Conservation (phyloP, 2,888 invertebrate species). For the Cephus sareptanus region DNA sequence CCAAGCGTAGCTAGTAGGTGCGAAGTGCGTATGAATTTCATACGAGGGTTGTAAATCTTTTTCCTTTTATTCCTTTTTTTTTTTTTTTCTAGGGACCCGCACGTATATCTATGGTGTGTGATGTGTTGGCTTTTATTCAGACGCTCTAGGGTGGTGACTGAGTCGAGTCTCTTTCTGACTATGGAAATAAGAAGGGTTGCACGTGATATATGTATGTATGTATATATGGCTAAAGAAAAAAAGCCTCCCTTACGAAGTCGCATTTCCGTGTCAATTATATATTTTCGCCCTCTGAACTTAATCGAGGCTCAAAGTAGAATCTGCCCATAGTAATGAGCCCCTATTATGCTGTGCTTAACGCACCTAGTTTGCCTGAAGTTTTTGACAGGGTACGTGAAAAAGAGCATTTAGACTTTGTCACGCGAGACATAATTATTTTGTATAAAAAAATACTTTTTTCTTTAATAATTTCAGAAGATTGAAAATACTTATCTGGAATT, state of each 20-base stretch:
- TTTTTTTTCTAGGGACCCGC: constrained; percentile 21
- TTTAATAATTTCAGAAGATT: neutral
- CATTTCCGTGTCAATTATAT: constrained; percentile 43
- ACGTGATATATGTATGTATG: neutral
- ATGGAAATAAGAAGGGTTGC: constrained; percentile 49
- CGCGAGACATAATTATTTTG: neutral
- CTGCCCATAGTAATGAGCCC: constrained; percentile 46
- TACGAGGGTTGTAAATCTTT: constrained; percentile 52
- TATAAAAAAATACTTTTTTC: neutral
- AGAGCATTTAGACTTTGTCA: neutral
- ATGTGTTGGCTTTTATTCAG: constrained; percentile 42
- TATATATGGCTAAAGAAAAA: neutral
- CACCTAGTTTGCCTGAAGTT: neutral
- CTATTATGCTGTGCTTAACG: neutral
- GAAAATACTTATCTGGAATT: neutral
- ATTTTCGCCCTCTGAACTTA: constrained; percentile 48
- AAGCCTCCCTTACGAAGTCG: neutral
- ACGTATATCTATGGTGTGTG: constrained; percentile 37
- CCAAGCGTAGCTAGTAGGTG: constrained; percentile 42
- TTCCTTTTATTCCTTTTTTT: constrained; percentile 36
- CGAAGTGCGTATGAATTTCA: constrained; percentile 56
- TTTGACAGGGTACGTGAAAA: neutral
- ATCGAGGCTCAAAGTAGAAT: constrained; percentile 29
- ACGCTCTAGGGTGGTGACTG: constrained; percentile 30
- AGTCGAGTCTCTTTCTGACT: constrained; percentile 27